Base-by-base conservation (phyloP, 2,888 invertebrate genomes). In the Dermolepida albohirtum region DNA sequence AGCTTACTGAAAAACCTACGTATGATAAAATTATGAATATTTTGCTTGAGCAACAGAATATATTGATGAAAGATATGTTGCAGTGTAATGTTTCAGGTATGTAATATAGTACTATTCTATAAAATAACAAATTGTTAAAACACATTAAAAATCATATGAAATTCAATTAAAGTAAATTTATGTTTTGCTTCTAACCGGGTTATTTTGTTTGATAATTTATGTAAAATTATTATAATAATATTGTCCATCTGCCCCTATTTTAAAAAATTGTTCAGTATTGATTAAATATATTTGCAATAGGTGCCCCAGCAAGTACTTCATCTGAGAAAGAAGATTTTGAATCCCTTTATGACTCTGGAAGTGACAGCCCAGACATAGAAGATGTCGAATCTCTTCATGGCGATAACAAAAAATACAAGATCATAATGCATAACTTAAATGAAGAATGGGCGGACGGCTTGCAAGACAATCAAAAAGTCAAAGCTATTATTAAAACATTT, bases 21-120 rank as follows among this genome's bases (percentile, higher is more conserved):
- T 59, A 67, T 67, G 50, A 49, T 8, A 52, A 43, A 44, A 52
- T 67, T 22, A 43, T 51, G 51, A 67, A 67, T 29, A 59, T 67
- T 17, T 43, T 67, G 14, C 41, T 67, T 14, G 59, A 67, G 29
- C 52, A 67, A 14, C 66, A 67, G 27, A 59, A 59, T 50, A 41
- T 17, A 1, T 34, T 67, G 17, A 67, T 67, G 66, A 67, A 51
- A 14, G 66, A 67, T 14, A 51, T 62, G 43, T 16, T 67, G 6
- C 29, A 47, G 14, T 14, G 29, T 11, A 16, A 14, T 49, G 34
- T 34, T 49, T 8, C 59, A 49, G 34, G 47, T 62, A 62, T 16
- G 16, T 22, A 22, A 22, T 22, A 22, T 22, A n/a, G n/a, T n/a
- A n/a, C n/a, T n/a, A n/a, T n/a, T n/a, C n/a, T n/a, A n/a, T n/a